Percentiles rank a stretch among this genome's conserved stretches.
Evolutionary conservation across 53 echinoderm and acorn worm genomes (phyloP).

Genomic region (Patiria pectinifera): DNA sequence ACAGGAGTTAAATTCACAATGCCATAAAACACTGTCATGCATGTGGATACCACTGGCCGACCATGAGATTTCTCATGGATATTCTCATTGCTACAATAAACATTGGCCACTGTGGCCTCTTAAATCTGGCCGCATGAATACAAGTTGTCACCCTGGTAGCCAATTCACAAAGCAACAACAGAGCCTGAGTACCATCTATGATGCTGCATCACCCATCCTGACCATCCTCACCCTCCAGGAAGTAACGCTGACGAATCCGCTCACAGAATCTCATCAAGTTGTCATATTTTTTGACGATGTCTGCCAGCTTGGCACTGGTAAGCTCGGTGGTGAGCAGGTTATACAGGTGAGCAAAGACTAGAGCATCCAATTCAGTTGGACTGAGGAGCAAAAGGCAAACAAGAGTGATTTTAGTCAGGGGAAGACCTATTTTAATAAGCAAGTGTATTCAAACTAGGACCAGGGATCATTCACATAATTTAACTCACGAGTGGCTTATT

Average conservation of each 20-base stretch:
- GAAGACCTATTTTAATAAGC: too few species aligned
- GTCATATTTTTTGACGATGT: conserved; percentile 78
- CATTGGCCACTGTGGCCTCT: too few species aligned
- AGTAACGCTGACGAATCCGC: conserved; percentile 86
- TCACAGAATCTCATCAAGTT: conserved; percentile 86
- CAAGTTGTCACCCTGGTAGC: neutral
- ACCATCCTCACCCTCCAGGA: conserved; percentile 32
- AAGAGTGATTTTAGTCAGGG: neutral
- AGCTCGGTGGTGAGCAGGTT: conserved; percentile 82
- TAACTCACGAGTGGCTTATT: too few species aligned
- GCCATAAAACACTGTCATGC: too few species aligned
- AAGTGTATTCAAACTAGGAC: too few species aligned
- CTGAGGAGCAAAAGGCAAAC: conserved; percentile 41
- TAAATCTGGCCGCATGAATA: too few species aligned
- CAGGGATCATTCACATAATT: too few species aligned
- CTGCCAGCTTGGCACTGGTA: conserved; percentile 75
- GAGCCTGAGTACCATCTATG: neutral
- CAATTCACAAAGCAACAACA: neutral
- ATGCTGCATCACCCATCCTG: conserved; percentile 12
- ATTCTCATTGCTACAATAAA: too few species aligned
- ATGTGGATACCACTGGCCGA: too few species aligned
- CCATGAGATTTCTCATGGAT: too few species aligned
- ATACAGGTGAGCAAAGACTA: conserved; percentile 94
- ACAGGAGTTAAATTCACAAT: too few species aligned
- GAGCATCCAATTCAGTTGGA: conserved; percentile 93